phyloP scores from a whole-genome alignment of 2,888 invertebrate genomes.

The Phortica okadai region DNA sequence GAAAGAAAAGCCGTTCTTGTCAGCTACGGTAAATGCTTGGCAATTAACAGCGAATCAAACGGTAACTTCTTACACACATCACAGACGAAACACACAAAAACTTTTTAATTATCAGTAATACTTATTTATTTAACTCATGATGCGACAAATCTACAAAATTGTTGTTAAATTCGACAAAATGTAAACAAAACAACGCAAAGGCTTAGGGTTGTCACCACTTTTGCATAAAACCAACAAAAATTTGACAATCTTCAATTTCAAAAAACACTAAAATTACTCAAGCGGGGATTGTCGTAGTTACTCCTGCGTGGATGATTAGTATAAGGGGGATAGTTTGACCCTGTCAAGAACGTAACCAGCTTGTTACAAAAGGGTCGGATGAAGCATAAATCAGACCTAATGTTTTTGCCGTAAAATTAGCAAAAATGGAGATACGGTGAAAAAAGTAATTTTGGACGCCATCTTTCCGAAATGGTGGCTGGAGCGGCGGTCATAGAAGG shows the following conservation, averaged over 20 bases:
- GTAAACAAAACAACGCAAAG: conserved; percentile 45
- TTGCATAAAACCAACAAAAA: not conserved
- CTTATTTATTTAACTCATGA: not conserved
- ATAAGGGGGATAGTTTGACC: no score
- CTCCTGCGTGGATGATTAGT: no score
- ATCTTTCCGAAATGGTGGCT: no score
- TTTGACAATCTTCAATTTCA: not conserved
- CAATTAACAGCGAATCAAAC: not conserved
- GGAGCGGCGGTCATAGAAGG: no score
- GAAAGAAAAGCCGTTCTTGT: conserved; percentile 40
- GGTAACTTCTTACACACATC: not conserved
- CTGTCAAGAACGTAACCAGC: no score
- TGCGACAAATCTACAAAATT: not conserved
- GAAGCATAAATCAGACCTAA: no score
- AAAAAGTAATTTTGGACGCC: no score
- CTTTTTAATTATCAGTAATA: not conserved
- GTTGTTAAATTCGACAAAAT: conserved; percentile 33
- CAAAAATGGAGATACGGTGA: no score
- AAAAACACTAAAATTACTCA: not conserved
- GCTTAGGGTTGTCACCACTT: not conserved
- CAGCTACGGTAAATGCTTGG: conserved; percentile 30
- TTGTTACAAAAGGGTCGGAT: no score
- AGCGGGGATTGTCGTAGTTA: no score
- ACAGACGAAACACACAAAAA: not conserved
- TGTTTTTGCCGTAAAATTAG: no score